Evolutionary conservation across 2,113 vertebrate genomes (phyloP).

Genomic region (Drymodes brunneopygia): DNA sequence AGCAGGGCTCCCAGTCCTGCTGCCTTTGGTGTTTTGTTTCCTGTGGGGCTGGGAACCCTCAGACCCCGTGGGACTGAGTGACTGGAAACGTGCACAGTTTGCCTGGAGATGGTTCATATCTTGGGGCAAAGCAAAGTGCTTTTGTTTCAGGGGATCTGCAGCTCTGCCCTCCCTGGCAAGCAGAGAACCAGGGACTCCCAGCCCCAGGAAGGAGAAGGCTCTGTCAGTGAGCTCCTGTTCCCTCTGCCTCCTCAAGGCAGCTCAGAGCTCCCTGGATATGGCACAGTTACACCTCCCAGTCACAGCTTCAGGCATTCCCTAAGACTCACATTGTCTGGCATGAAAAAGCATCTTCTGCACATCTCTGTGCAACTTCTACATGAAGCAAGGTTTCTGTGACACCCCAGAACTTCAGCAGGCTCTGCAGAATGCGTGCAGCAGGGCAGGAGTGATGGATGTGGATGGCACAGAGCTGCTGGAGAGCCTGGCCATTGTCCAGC

Average conservation of each 20-base stretch:
- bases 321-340: neutral
- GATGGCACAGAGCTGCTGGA: neutral
- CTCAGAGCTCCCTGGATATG: neutral
- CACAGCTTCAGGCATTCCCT: neutral
- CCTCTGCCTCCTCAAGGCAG: neutral
- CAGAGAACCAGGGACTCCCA: neutral
- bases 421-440: neutral
- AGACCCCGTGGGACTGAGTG: neutral
- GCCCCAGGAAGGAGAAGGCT: neutral
- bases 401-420: neutral
- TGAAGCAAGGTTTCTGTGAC: neutral
- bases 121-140: neutral
- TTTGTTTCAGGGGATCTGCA: neutral
- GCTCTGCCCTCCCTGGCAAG: neutral
- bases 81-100: neutral
- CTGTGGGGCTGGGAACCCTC: neutral
- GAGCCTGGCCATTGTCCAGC: neutral
- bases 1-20: neutral
- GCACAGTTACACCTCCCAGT: neutral
- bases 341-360: neutral
- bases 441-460: rapidly evolving
- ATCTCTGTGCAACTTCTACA: neutral
- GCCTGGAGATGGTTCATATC: neutral
- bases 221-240: neutral
- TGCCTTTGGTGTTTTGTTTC: neutral